A percentile compares a stretch with the other conserved stretches of the same genome.
Evolutionary conservation across 2,888 invertebrate species (phyloP).

Genomic region (Cerastis leucographa): DNA sequence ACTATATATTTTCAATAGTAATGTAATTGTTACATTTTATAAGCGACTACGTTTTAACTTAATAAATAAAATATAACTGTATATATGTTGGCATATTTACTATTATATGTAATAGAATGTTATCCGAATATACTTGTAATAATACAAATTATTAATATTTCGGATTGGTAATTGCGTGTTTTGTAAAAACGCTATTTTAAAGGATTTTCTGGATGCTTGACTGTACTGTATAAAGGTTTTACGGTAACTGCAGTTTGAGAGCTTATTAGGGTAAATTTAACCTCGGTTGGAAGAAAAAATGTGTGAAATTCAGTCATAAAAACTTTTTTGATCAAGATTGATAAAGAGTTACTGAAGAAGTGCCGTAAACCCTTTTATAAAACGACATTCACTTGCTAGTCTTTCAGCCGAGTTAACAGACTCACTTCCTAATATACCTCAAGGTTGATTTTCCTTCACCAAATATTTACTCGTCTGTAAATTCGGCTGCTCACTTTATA

Average conservation of each 20-base stretch:
- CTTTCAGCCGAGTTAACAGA: conserved; percentile 64
- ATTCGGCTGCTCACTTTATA: conserved; percentile 71
- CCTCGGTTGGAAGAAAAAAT: conserved; percentile 1
- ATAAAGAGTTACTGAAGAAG: conserved; percentile 19
- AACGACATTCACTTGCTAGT: conserved; percentile 64
- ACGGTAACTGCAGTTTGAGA: conserved; percentile 33
- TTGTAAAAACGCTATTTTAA: conserved; percentile 22
- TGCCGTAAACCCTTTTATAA: conserved; percentile 38
- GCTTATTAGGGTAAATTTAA: conserved; percentile 51
- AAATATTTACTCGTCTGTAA: conserved; percentile 51
- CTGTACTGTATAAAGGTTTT: conserved; percentile 35
- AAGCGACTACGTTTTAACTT: conserved; percentile 58
- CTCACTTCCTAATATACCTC: conserved; percentile 30
- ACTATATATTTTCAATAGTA: conserved; percentile 58
- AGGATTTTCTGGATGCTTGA: conserved; percentile 28
- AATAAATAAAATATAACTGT: conserved; percentile 69
- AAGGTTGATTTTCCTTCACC: conserved; percentile 55
- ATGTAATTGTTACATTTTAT: conserved; percentile 70
- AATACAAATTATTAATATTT: conserved; percentile 28
- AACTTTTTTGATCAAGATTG: conserved; percentile 19
- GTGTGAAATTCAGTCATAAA: conserved; percentile 3
- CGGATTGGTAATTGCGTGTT: conserved; percentile 77
- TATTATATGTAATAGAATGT: conserved; percentile 75
- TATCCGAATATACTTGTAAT: conserved; percentile 65
- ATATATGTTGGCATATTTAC: conserved; percentile 84